These are phyloP conservation scores for Drosophila mojavensis DNA, from an alignment of 1,140 invertebrate genomes.

Conservation along the genomic window DNA sequence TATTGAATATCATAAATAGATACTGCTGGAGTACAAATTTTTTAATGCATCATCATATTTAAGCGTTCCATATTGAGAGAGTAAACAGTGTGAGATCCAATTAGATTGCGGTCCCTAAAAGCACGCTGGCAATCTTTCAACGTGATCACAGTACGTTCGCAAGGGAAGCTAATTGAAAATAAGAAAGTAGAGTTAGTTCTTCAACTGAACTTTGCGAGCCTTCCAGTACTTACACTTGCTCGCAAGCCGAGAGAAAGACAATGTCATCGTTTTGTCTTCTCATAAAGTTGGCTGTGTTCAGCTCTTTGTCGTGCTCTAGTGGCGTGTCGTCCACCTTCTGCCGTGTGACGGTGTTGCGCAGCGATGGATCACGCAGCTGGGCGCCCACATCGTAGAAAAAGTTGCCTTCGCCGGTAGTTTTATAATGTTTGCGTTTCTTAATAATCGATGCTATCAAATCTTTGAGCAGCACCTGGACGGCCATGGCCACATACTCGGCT, in stretches of 20 bases:
- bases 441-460: slow-evolving; percentile 90
- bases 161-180: slow-evolving; percentile 77
- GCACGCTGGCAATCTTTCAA: slow-evolving; percentile 86
- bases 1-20: slow-evolving; percentile 16
- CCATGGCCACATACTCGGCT: slow-evolving; percentile 89
- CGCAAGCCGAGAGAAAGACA: slow-evolving; percentile 77
- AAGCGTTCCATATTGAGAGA: slow-evolving; percentile 87
- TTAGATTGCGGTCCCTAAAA: slow-evolving; percentile 85
- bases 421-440: slow-evolving; percentile 89
- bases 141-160: slow-evolving; percentile 83
- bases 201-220: neutral
- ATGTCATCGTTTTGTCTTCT: slow-evolving; percentile 84
- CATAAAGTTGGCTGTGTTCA: slow-evolving; percentile 84
- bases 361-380: slow-evolving; percentile 73
- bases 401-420: slow-evolving; percentile 86
- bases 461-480: slow-evolving; percentile 90
- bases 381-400: slow-evolving; percentile 91
- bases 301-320: slow-evolving; percentile 85
- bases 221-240: slow-evolving; percentile 67
- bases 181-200: neutral
- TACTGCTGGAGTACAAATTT: neutral
- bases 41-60: slow-evolving; percentile 85
- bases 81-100: slow-evolving; percentile 86
- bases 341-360: slow-evolving; percentile 76
- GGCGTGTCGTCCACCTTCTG: slow-evolving; percentile 84